A percentile compares a stretch with the other conserved stretches of the same genome.
Conservation (phyloP, 2,797 vertebrate genomes). For the Tolypeutes matacus region DNA sequence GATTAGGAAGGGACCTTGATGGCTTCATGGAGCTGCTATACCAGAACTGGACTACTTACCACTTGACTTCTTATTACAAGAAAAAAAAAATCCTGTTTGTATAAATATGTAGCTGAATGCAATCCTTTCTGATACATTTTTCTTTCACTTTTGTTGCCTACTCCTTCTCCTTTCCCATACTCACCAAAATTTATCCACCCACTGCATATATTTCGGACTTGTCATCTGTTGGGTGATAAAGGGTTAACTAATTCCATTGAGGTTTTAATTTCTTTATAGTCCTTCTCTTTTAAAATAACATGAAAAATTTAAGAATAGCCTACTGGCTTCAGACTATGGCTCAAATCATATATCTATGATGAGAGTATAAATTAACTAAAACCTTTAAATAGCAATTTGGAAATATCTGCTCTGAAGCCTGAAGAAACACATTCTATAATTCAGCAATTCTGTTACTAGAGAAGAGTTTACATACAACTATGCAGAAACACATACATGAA, state of each 20-base stretch:
- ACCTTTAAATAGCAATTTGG: not conserved
- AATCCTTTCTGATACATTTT: not conserved
- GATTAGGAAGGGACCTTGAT: not conserved
- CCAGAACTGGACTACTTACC: not conserved
- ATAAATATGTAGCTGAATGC: not conserved
- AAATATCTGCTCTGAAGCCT: not conserved
- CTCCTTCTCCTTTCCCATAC: not conserved
- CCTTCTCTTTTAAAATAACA: not conserved
- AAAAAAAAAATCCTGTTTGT: not conserved
- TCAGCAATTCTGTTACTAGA: not conserved
- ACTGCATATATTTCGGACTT: not conserved
- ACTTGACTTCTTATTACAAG: not conserved
- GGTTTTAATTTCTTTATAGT: conserved; percentile 14
- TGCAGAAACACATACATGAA: not conserved
- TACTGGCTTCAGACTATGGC: not conserved
- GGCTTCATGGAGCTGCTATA: not conserved
- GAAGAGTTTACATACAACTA: not conserved
- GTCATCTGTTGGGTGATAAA: not conserved
- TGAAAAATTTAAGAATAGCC: not conserved
- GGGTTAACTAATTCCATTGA: not conserved
- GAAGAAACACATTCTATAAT: not conserved
- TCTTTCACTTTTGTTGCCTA: not conserved
- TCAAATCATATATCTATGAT: not conserved
- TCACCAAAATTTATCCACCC: not conserved
- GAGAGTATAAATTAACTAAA: not conserved